Percentiles rank a stretch among this genome's conserved stretches.
These are phyloP conservation scores for Gallirallus australis DNA, from an alignment of 2,797 vertebrate genomes.

Conservation along the genomic window DNA sequence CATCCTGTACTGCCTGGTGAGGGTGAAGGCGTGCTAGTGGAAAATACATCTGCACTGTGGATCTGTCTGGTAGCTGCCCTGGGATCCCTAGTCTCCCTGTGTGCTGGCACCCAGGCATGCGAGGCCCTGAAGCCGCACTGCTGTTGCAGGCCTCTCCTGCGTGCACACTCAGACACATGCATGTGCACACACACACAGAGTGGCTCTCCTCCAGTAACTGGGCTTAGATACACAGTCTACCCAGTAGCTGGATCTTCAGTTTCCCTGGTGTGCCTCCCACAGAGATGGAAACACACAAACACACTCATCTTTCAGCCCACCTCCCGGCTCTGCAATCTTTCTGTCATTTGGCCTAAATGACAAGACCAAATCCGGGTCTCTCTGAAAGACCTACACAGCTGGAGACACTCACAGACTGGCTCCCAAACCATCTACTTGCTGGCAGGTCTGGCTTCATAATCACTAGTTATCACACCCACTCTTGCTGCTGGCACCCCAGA, in stretches of 20 bases:
- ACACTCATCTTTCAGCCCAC: neutral
- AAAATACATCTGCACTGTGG: neutral
- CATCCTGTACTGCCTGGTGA: neutral
- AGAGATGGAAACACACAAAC: neutral
- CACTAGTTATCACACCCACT: neutral
- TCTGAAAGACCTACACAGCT: neutral
- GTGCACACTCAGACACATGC: neutral
- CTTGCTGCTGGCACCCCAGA: neutral
- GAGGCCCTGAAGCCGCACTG: neutral
- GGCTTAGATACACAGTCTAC: neutral
- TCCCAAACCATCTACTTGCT: neutral
- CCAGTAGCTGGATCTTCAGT: neutral
- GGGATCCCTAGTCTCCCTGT: neutral
- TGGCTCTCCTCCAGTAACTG: neutral
- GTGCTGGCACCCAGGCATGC: neutral
- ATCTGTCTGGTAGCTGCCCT: neutral
- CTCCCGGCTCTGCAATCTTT: neutral
- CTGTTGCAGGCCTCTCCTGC: neutral
- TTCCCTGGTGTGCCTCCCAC: neutral
- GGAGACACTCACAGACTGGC: neutral
- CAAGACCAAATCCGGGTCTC: neutral
- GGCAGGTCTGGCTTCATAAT: neutral
- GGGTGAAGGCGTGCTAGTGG: neutral
- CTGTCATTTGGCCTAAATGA: neutral
- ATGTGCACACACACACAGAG: no score